Percentiles rank a stretch among this genome's conserved stretches.
phyloP scores from a whole-genome alignment of 2,888 invertebrate genomes.

The Heliconius cydno region DNA sequence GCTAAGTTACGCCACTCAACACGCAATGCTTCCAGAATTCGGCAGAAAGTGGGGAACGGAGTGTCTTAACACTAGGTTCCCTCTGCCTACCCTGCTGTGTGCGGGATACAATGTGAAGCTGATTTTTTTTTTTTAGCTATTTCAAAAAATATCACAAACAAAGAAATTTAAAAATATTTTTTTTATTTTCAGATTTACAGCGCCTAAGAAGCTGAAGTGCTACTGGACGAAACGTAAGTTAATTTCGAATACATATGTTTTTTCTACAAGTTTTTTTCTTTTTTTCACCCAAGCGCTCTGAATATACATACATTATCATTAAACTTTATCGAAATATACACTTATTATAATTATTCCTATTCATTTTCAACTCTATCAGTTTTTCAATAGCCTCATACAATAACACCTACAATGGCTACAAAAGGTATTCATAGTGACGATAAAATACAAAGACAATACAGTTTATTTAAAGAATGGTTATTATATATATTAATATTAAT shows the following conservation, averaged over 20 bases:
- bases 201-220: constrained; percentile 49
- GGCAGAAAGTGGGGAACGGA: neutral
- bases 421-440: neutral
- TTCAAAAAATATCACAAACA: neutral
- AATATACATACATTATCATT: no score
- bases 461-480: constrained; percentile 29
- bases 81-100: no score
- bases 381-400: neutral
- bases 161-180: neutral
- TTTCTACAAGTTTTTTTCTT: no score
- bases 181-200: constrained; percentile 52
- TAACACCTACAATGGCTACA: neutral
- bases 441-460: neutral
- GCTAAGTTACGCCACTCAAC: no score
- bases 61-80: no score
- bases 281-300: no score
- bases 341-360: no score
- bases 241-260: constrained; percentile 43
- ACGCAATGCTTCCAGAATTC: neutral
- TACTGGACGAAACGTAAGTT: constrained; percentile 55
- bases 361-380: neutral
- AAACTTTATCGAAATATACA: no score
- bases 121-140: neutral
- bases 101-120: no score
- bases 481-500: neutral